These are phyloP conservation scores for Chroicocephalus ridibundus DNA, from an alignment of 2,113 vertebrate species.

Conservation along the genomic window DNA sequence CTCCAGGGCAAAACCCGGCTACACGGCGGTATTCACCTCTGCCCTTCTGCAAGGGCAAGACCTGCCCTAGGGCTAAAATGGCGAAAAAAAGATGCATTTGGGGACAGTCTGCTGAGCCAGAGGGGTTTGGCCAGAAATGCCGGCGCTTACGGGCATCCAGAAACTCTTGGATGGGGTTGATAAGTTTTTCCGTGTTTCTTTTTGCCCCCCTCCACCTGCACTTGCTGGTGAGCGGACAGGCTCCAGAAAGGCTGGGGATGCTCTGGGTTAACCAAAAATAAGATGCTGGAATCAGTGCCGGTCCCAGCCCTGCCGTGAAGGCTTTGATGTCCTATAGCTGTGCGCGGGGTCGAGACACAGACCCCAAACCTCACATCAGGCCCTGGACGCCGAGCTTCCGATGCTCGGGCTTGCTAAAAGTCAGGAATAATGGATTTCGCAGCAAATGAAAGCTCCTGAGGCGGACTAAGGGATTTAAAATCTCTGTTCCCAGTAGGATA, in stretches of 20 bases:
- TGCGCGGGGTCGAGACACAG: accelerated
- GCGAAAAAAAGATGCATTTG: accelerated
- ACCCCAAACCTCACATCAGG: background rate
- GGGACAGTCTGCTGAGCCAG: background rate
- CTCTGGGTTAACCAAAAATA: background rate
- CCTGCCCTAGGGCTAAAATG: background rate
- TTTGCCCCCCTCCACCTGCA: background rate
- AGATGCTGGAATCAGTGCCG: background rate
- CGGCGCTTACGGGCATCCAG: accelerated
- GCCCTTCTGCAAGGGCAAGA: background rate
- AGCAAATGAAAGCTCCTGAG: background rate
- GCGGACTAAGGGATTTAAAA: background rate
- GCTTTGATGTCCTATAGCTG: background rate
- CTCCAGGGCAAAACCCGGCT: background rate
- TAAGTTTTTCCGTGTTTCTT: background rate
- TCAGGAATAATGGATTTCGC: background rate
- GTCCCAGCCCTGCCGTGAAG: background rate
- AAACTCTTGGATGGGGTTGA: background rate
- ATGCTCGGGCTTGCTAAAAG: background rate
- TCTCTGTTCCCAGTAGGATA: background rate
- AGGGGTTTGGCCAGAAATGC: background rate
- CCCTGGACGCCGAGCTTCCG: background rate
- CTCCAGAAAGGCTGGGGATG: background rate
- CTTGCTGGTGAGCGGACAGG: background rate
- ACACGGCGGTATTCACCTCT: background rate